These are phyloP conservation scores for Poeciliopsis retropinna DNA, from an alignment of 2,113 vertebrate genomes.

Conservation along the genomic window DNA sequence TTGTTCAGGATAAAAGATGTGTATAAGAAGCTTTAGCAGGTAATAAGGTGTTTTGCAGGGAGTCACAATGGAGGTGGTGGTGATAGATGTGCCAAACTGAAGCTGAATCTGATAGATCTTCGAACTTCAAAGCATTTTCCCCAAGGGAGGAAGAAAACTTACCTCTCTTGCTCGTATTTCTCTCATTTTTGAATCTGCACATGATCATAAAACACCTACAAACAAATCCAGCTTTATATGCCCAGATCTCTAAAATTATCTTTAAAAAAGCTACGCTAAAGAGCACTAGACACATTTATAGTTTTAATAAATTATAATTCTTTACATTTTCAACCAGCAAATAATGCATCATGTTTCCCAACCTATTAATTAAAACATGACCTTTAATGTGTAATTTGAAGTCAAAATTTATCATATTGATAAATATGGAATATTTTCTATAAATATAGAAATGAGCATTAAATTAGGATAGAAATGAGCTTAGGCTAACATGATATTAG, in stretches of 20 bases:
- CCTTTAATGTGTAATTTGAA: too few species aligned
- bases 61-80: constrained; percentile 9
- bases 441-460: neutral
- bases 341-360: too few species aligned
- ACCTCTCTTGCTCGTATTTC: constrained; percentile 17
- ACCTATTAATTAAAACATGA: too few species aligned
- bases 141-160: constrained; percentile 16
- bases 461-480: neutral
- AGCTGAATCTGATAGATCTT: constrained; percentile 59
- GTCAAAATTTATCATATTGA: neutral
- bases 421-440: too few species aligned
- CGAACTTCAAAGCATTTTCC: constrained; percentile 70
- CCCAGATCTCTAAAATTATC: neutral
- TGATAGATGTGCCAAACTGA: constrained; percentile 47
- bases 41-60: constrained; percentile 30
- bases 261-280: too few species aligned
- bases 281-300: too few species aligned
- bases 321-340: too few species aligned
- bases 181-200: constrained; percentile 29
- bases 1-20: constrained; percentile 3
- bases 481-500: too few species aligned
- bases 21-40: neutral
- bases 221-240: neutral
- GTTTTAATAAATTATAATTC: too few species aligned
- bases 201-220: neutral